These are phyloP conservation scores for Lampris megalopsis DNA, from an alignment of 2,113 vertebrate genomes.

Conservation along the genomic window DNA sequence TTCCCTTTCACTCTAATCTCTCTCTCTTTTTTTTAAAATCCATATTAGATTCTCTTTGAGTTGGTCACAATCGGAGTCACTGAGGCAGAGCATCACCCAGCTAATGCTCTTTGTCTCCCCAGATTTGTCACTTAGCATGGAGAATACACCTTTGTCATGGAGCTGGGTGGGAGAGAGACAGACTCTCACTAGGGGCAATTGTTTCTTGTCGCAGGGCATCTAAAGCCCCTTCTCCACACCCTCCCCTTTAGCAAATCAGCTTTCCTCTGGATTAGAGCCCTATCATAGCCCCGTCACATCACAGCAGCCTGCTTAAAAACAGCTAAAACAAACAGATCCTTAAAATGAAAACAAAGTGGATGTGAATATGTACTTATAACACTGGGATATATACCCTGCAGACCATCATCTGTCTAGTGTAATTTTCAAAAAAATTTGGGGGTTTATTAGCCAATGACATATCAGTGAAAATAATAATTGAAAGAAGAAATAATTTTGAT, in stretches of 20 bases:
- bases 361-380: background rate
- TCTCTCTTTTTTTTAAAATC: conserved; percentile 75
- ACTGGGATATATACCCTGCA: conserved; percentile 9
- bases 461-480: too few species aligned
- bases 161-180: conserved; percentile 69
- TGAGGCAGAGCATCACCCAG: conserved; percentile 78
- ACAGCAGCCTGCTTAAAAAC: conserved; percentile 61
- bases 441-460: conserved; percentile 15
- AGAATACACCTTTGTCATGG: conserved; percentile 81
- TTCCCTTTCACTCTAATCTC: conserved; percentile 80
- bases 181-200: conserved; percentile 77
- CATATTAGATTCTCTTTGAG: conserved; percentile 83
- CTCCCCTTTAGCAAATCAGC: conserved; percentile 75
- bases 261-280: conserved; percentile 77
- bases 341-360: conserved; percentile 51
- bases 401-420: conserved; percentile 14
- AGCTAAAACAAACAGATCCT: conserved; percentile 71
- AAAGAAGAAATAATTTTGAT: too few species aligned
- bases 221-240: conserved; percentile 38
- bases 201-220: conserved; percentile 78
- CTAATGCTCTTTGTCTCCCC: conserved; percentile 82
- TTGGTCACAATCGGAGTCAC: conserved; percentile 78
- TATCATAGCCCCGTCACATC: conserved; percentile 75
- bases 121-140: conserved; percentile 81
- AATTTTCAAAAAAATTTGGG: conserved; percentile 4